These are phyloP conservation scores for Sarcophaga peregrina DNA, from an alignment of 1,140 invertebrate genomes.

Conservation along the genomic window DNA sequence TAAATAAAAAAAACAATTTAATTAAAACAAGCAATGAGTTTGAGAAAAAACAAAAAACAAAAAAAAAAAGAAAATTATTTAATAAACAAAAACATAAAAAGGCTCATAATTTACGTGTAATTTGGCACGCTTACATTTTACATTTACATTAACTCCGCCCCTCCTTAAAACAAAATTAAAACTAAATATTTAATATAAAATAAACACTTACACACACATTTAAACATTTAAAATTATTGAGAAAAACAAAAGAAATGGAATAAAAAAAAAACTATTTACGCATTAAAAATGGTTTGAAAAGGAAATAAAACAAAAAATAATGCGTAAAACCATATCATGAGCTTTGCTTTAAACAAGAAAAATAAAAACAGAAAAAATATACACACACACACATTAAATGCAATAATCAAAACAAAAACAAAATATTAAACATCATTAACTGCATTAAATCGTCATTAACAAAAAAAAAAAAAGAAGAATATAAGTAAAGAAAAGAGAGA, in stretches of 20 bases:
- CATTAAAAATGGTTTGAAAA: slow-evolving; percentile 14
- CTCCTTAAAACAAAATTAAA: slow-evolving; percentile 20
- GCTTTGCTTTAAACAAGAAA: slow-evolving; percentile 34
- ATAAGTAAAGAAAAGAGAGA: slow-evolving; percentile 26
- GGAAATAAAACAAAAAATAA: slow-evolving; percentile 34
- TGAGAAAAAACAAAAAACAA: slow-evolving; percentile 30
- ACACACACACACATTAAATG: slow-evolving; percentile 14
- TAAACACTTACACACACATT: too few relatives aligned
- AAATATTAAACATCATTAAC: not conserved
- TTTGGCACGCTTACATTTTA: slow-evolving; percentile 31
- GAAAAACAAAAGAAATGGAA: slow-evolving; percentile 16
- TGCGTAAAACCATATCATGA: slow-evolving; percentile 42
- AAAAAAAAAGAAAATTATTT: not conserved
- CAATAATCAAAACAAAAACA: slow-evolving; percentile 45
- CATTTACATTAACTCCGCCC: slow-evolving; percentile 27
- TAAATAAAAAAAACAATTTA: not conserved
- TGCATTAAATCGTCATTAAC: not conserved
- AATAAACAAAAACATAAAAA: not conserved
- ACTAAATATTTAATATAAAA: not conserved
- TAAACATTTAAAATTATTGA: not conserved
- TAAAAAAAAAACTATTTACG: slow-evolving; percentile 19
- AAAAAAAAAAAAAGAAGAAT: not conserved
- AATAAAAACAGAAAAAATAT: slow-evolving; percentile 29
- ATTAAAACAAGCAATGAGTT: slow-evolving; percentile 34
- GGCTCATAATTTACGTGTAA: slow-evolving; percentile 36